Conservation (phyloP, 2,797 vertebrate genomes). For the Dermochelys coriacea region DNA sequence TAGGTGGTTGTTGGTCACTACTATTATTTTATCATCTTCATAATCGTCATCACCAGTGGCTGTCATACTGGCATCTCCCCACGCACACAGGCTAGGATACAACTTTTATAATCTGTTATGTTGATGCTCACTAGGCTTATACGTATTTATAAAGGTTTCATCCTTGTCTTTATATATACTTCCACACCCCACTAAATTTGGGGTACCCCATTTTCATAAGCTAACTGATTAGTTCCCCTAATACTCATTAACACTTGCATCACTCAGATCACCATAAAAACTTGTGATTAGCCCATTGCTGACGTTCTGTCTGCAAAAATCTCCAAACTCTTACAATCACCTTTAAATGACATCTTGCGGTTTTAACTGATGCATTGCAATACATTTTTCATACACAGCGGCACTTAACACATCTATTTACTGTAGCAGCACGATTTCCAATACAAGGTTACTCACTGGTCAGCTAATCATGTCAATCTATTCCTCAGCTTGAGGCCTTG, state of each 20-base stretch:
- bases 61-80: neutral
- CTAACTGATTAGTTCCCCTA: neutral
- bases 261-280: neutral
- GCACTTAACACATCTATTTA: neutral
- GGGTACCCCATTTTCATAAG: neutral
- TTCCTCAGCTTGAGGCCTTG: neutral
- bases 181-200: neutral
- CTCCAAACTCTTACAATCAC: neutral
- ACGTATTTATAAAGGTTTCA: neutral
- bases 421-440: neutral
- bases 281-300: neutral
- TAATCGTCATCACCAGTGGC: neutral
- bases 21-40: neutral
- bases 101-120: neutral
- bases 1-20: neutral
- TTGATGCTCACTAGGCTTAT: neutral
- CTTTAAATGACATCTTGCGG: neutral
- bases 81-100: neutral
- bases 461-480: neutral
- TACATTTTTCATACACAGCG: neutral
- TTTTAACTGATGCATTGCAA: neutral
- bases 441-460: neutral
- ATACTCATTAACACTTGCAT: neutral
- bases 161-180: neutral
- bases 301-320: neutral